Evolutionary conservation across 2,113 vertebrate genomes (phyloP), one percentile per base, ranked within the genome.

Genomic region (Triplophysa dalaica): DNA sequence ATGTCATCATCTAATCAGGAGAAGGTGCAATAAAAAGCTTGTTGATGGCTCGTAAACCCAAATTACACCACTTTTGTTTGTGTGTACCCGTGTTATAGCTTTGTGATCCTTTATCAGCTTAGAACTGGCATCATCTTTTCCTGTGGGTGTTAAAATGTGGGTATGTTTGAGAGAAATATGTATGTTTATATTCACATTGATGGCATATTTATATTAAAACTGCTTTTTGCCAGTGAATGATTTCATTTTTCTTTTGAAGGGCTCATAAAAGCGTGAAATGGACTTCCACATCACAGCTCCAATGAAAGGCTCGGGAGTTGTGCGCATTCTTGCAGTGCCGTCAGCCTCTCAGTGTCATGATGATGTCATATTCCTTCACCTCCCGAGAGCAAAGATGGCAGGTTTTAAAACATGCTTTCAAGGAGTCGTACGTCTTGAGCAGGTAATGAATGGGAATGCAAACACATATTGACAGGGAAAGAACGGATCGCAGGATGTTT

Each of bases 51-150:
- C 65, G 11, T 69, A 62, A 70, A 70, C 80, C 48, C 75, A 65
- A 85, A 79, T 81, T n/a, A 56, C 72, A 19, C 80, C 60, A 83
- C 88, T 85, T 87, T 29, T 52, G 50, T 52, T 52, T 2, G 16
- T 52, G 56, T 75, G 12, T 26, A 9, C 45, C 43, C 21, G 58
- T 48, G 16, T 50, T 74, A 43, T 17, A 38, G 52, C 21, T 63
- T 29, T 63, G 73, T 45, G 21, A 8, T 29, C 4, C 62, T 33
- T 66, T 83, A 86, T 74, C 67, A 41, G 69, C 72, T 0, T 26
- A 24, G 41, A 76, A 84, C 70, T 29, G 80, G 80, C 52, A 9
- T 6, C 26, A 43, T 65, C 22, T 77, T 68, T 82, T 69, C 77
- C 60, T 54, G 78, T 61, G 67, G 75, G 52, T 1, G 24, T 43